Evolutionary conservation across 2,113 vertebrate genomes (phyloP).

Genomic region (Macrotus californicus): DNA sequence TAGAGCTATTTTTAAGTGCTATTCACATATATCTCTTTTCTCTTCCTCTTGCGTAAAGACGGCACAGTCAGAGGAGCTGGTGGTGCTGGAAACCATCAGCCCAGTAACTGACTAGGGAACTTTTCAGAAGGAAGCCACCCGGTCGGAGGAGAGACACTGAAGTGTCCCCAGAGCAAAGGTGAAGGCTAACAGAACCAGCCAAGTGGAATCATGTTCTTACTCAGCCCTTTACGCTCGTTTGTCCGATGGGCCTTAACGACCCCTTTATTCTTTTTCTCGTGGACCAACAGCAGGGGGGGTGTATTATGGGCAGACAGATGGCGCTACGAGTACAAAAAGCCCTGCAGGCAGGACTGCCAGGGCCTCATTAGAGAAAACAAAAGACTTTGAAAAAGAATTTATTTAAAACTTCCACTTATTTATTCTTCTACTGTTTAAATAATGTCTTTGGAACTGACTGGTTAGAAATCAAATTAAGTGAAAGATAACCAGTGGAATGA

Average conservation of each 20-base stretch:
- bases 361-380: background rate
- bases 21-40: slow-evolving; percentile 58
- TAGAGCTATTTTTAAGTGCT: slow-evolving; percentile 56
- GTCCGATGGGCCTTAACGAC: background rate
- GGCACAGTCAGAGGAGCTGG: slow-evolving; percentile 90
- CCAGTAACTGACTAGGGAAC: slow-evolving; percentile 81
- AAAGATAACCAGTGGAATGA: background rate
- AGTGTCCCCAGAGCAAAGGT: slow-evolving; percentile 90
- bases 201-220: background rate
- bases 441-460: background rate
- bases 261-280: background rate
- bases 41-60: slow-evolving; percentile 71
- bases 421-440: background rate
- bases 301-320: background rate
- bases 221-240: background rate
- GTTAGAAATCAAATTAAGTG: background rate
- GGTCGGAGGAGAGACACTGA: slow-evolving; percentile 83
- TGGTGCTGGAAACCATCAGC: slow-evolving; percentile 85
- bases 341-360: background rate
- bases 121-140: slow-evolving; percentile 84
- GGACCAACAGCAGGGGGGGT: background rate
- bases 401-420: background rate
- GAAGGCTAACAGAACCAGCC: slow-evolving; percentile 63
- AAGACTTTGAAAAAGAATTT: background rate
- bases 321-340: background rate